Conservation (phyloP, 2,888 invertebrate genomes). For the Anthophora plumipes region DNA sequence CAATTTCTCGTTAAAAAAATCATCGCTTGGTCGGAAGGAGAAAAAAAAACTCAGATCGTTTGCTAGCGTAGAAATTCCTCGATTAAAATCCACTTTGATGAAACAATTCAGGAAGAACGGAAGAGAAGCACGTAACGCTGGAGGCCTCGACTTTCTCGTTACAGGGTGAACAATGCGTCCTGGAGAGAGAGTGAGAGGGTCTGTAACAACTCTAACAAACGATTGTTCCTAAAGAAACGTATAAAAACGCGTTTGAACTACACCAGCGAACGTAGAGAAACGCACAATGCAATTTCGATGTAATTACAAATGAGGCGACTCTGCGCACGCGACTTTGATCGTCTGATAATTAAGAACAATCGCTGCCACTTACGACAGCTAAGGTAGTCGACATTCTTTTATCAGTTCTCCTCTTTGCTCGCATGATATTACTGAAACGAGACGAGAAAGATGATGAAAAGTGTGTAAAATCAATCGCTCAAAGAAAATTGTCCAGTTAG, state of each 20-base stretch:
- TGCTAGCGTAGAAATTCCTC: not conserved
- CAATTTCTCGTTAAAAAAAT: no score
- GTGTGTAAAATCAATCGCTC: not conserved
- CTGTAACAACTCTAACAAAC: not conserved
- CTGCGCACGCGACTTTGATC: constrained; percentile 4
- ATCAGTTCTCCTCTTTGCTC: no score
- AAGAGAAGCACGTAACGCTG: not conserved
- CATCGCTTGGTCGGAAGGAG: no score
- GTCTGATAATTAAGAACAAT: constrained; percentile 14
- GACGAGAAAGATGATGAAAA: not conserved
- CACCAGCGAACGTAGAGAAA: not conserved
- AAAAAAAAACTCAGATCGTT: no score
- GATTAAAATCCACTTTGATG: constrained; percentile 2
- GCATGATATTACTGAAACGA: not conserved
- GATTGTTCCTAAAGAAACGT: not conserved
- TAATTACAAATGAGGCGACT: not conserved
- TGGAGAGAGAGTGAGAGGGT: not conserved
- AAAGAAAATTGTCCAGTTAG: no score
- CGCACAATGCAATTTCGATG: not conserved
- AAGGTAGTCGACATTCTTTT: not conserved
- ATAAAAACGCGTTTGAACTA: not conserved
- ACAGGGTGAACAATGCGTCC: constrained; percentile 1
- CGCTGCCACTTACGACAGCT: not conserved
- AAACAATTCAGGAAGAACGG: not conserved
- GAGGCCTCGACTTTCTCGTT: constrained; percentile 5